phyloP scores from a whole-genome alignment of 30 jellyfish, hydroid and myxozoan genomes.

The Turritopsis dohrnii region DNA sequence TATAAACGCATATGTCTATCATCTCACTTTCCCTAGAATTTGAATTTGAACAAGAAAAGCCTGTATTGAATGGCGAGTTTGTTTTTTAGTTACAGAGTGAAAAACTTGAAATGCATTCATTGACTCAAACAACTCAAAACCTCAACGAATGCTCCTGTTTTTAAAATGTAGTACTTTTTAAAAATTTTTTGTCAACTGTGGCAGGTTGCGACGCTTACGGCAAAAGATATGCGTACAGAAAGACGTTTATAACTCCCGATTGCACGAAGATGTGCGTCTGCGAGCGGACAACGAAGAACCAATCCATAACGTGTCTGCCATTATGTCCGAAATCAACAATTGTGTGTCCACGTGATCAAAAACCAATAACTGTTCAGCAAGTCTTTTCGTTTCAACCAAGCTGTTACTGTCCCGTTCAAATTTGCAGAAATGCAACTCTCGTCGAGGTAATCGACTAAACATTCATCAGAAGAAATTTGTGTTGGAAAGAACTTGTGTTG shows the following conservation, averaged over 20 bases:
- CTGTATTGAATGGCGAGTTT: too few relatives aligned
- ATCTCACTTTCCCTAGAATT: too few relatives aligned
- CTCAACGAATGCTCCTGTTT: too few relatives aligned
- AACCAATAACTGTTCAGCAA: not conserved
- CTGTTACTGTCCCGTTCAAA: not conserved
- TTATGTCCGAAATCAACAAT: not conserved
- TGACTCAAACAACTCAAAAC: not conserved
- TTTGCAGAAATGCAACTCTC: not conserved
- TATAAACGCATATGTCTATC: too few relatives aligned
- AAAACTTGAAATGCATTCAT: too few relatives aligned
- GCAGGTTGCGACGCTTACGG: conserved; percentile 9
- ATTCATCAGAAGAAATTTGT: not conserved
- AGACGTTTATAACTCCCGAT: conserved; percentile 3
- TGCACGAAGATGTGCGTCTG: conserved; percentile 14
- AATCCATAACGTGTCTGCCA: conserved; percentile 12
- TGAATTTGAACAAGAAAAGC: too few relatives aligned
- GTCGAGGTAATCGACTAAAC: not conserved
- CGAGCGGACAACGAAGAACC: not conserved
- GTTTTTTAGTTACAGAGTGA: too few relatives aligned
- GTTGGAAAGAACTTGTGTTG: not conserved
- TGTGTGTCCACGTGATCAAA: not conserved
- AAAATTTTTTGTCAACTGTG: not conserved
- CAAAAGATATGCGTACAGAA: not conserved
- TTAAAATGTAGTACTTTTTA: too few relatives aligned
- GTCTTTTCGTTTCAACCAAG: conserved; percentile 3